Conservation (phyloP, 1,140 invertebrate species). For the Tetragnatha versicolor region DNA sequence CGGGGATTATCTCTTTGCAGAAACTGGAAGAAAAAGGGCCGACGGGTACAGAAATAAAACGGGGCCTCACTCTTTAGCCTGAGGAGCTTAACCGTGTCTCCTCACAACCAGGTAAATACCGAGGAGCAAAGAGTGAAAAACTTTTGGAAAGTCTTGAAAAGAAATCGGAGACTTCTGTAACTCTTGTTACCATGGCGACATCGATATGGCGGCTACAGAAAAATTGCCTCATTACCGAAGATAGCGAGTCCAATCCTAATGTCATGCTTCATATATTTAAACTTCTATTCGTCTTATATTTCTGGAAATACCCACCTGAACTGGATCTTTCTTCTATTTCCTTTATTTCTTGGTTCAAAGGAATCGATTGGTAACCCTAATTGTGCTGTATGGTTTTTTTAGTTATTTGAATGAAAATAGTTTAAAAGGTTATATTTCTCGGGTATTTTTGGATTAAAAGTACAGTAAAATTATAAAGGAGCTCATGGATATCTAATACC, state of each 20-base stretch:
- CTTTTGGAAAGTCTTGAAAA: constrained; percentile 12
- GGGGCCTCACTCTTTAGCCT: neutral
- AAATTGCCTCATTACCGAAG: constrained; percentile 52
- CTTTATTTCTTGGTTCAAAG: neutral
- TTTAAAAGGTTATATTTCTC: too few species aligned
- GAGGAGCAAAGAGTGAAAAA: neutral
- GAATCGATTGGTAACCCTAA: too few species aligned
- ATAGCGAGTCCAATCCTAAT: constrained; percentile 38
- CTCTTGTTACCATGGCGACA: constrained; percentile 21
- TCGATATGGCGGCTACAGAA: constrained; percentile 35
- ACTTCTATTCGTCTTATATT: constrained; percentile 33
- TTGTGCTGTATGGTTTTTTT: too few species aligned
- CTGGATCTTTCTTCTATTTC: neutral
- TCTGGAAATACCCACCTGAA: neutral
- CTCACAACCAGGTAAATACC: neutral
- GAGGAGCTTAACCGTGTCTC: neutral
- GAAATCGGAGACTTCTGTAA: constrained; percentile 10
- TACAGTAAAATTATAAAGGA: too few species aligned
- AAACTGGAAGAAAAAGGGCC: too few species aligned
- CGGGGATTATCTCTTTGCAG: too few species aligned
- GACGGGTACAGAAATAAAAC: constrained; percentile 13
- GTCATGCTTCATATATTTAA: constrained; percentile 54
- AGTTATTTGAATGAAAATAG: too few species aligned
- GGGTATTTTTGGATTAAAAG: too few species aligned
- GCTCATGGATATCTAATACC: too few species aligned